A percentile compares a stretch with the other conserved stretches of the same genome.
These are phyloP conservation scores for Serilophus lunatus DNA, from an alignment of 2,113 vertebrate genomes.

Conservation along the genomic window DNA sequence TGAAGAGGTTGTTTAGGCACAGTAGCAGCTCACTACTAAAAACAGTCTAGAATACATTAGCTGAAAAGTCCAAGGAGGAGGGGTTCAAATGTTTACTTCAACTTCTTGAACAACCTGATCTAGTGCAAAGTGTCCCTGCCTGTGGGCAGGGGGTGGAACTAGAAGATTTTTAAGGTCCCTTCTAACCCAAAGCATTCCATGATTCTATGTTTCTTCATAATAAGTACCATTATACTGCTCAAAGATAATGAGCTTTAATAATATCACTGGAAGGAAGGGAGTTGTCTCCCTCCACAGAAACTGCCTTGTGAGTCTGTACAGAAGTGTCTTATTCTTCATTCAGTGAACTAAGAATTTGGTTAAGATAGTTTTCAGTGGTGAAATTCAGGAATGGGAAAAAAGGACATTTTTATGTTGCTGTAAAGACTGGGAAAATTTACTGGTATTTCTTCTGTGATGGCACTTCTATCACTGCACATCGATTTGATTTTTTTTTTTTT, in stretches of 20 bases:
- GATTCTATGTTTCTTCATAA: conserved; percentile 23
- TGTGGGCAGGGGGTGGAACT: neutral
- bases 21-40: neutral
- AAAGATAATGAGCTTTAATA: conserved; percentile 68
- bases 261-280: conserved; percentile 61
- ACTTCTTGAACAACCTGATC: neutral
- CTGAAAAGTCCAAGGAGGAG: conserved; percentile 33
- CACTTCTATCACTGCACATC: neutral
- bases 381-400: neutral
- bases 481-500: neutral
- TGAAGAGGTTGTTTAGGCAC: neutral
- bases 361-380: conserved; percentile 7
- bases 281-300: conserved; percentile 62
- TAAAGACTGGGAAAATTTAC: neutral
- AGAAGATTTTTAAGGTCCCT: neutral
- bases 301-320: conserved; percentile 62
- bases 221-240: conserved; percentile 59
- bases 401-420: neutral
- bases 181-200: neutral
- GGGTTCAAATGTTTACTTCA: conserved; percentile 15
- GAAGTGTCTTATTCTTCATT: conserved; percentile 53
- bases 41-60: neutral
- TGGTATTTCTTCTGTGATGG: neutral
- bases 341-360: conserved; percentile 29
- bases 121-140: neutral